Percentiles rank a stretch among this genome's conserved stretches.
Evolutionary conservation across 2,888 invertebrate genomes (phyloP).

Genomic region (Eulithis testata): DNA sequence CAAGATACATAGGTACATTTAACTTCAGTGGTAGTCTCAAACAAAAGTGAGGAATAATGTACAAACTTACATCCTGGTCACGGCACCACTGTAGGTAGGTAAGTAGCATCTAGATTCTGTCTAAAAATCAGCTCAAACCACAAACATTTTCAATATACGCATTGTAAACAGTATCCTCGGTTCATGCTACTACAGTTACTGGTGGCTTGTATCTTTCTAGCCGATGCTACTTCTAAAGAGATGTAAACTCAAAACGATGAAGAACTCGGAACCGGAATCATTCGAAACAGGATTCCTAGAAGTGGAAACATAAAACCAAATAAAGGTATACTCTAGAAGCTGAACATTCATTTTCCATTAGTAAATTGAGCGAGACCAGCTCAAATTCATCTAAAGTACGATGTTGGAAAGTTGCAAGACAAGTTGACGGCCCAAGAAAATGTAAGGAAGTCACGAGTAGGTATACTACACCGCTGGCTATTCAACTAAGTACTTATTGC

Average conservation of each 20-base stretch:
- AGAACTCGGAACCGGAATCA: not conserved
- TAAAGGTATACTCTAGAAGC: conserved; percentile 7
- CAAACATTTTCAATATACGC: no score
- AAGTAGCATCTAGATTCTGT: no score
- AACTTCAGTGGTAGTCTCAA: no score
- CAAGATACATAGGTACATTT: conserved; percentile 1
- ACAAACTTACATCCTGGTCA: not conserved
- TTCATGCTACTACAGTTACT: no score
- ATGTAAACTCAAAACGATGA: no score
- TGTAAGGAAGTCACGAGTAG: conserved; percentile 74
- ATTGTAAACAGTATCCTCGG: no score
- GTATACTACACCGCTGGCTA: conserved; percentile 49
- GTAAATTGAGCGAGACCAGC: conserved; percentile 31
- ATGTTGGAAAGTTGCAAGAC: conserved; percentile 74
- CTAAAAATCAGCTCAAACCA: no score
- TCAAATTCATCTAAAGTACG: conserved; percentile 36
- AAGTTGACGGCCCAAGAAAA: conserved; percentile 64
- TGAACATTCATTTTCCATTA: conserved; percentile 24
- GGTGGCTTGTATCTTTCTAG: no score
- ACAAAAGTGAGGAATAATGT: not conserved
- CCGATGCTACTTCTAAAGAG: no score
- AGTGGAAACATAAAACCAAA: not conserved
- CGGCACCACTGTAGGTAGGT: not conserved
- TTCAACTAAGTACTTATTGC: conserved; percentile 57
- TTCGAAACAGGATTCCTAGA: conserved; percentile 1